Evolutionary conservation across 92 coral and sea anemone species (phyloP), one percentile per base, ranked within the genome.

Genomic region (Phenganax marumi): DNA sequence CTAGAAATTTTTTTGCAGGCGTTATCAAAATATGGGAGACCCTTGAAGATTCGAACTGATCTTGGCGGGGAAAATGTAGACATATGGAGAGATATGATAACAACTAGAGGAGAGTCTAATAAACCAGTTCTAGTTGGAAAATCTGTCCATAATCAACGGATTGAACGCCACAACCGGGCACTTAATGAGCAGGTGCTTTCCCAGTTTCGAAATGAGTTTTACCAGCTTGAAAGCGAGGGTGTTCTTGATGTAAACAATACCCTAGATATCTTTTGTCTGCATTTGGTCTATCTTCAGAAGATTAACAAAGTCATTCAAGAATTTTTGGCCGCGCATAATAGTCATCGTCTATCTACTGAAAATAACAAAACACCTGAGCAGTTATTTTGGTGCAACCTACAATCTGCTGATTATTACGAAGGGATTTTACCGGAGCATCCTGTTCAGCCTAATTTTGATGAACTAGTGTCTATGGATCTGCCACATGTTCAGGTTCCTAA

Each of bases 271-370:
- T 88, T 88, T 73, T 88, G 91, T 62, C 54, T 88, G 26, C 91
- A 88, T 69, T 75, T 80, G 61, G 84, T 80, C 46, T 84, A 79
- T 58, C 85, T 88, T 52, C 86, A 86, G 16, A 52, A 83, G 54
- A 12, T 84, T n/a, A 88, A 84, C 53, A 74, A 71, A 69, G 50
- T 70, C 17, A 39, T 86, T 11, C 18, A 50, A 16, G 88, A 88
- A 72, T 88, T 75, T 68, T 77, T 88, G 16, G 58, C 77, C 39
- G 90, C 90, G n/a, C 90, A 87, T 74, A 88, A 88, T 62, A 78
- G 79, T 53, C 88, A 88, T 78, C 49, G 55, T 49, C 57, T 88
- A 25, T 88, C 88, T 1, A 88, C 88, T 9, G 90, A 83, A 73
- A 48, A 57, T 23, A 71, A 74, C 52, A 50, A 25, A 50, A 74